Percentiles rank a stretch among this genome's conserved stretches.
phyloP scores from a whole-genome alignment of 2,888 invertebrate species.

The Xanthorhoe spadicearia region DNA sequence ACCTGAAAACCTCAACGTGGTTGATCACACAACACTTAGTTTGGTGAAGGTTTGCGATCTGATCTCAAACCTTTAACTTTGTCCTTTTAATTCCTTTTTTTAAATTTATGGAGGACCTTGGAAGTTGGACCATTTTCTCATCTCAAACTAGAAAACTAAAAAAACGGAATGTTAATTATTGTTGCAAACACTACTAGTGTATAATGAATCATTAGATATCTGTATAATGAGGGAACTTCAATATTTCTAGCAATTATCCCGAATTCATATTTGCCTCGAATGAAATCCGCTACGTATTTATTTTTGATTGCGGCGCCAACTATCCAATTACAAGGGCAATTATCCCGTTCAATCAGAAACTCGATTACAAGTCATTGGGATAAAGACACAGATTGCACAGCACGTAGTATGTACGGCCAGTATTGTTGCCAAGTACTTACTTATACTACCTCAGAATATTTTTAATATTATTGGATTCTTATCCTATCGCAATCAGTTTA shows the following conservation, averaged over 20 bases:
- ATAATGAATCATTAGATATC: too few species aligned
- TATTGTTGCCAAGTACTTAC: neutral
- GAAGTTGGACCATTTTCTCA: too few species aligned
- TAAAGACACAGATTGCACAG: constrained; percentile 1
- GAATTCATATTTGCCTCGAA: neutral
- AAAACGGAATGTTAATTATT: neutral
- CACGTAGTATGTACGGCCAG: neutral
- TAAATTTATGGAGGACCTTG: too few species aligned
- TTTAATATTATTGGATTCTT: too few species aligned
- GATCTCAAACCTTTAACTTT: too few species aligned
- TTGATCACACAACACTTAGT: too few species aligned
- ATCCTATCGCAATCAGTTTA: too few species aligned
- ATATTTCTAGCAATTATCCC: neutral
- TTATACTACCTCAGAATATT: neutral
- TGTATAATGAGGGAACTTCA: too few species aligned
- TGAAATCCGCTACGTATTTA: constrained; percentile 5
- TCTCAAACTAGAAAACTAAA: too few species aligned
- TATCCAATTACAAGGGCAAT: constrained; percentile 11
- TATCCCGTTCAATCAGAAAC: constrained; percentile 8
- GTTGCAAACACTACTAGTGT: neutral
- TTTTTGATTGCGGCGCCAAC: constrained; percentile 9
- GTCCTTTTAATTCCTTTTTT: too few species aligned
- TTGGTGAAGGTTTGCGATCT: too few species aligned
- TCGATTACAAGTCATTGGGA: constrained; percentile 6
- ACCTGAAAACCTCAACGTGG: too few species aligned